These are phyloP conservation scores for Brachypalpus laphriformis DNA, from an alignment of 2,888 invertebrate genomes.

Conservation along the genomic window DNA sequence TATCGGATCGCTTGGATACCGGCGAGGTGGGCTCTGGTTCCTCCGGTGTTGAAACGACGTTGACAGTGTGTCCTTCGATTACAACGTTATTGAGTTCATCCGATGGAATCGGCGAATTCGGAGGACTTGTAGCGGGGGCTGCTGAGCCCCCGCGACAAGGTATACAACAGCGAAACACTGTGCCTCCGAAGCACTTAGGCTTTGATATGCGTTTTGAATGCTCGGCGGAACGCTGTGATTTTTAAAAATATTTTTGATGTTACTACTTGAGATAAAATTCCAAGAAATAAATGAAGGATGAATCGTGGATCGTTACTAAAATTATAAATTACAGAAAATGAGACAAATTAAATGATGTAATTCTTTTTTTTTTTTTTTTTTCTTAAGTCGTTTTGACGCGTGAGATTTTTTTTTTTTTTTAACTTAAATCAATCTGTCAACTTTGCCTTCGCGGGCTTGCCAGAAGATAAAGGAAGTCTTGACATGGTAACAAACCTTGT, in stretches of 20 bases:
- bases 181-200: slow-evolving; percentile 84
- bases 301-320: slow-evolving; percentile 69
- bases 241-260: slow-evolving; percentile 70
- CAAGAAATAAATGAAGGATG: slow-evolving; percentile 70
- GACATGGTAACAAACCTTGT: slow-evolving; percentile 69
- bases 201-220: slow-evolving; percentile 79
- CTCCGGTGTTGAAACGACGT: slow-evolving; percentile 69
- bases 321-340: slow-evolving; percentile 71
- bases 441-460: slow-evolving; percentile 27
- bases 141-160: slow-evolving; percentile 91
- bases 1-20: slow-evolving; percentile 77
- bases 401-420: slow-evolving; percentile 12
- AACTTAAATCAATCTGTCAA: slow-evolving; percentile 29
- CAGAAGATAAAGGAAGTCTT: slow-evolving; percentile 46
- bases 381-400: slow-evolving; percentile 18
- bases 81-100: slow-evolving; percentile 78
- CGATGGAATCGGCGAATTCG: slow-evolving; percentile 81
- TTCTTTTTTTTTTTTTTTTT: slow-evolving; percentile 28
- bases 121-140: slow-evolving; percentile 85
- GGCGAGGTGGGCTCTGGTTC: slow-evolving; percentile 75
- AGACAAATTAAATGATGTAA: slow-evolving; percentile 64
- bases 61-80: slow-evolving; percentile 71
- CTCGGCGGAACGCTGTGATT: slow-evolving; percentile 69
- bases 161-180: slow-evolving; percentile 92
- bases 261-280: slow-evolving; percentile 63